Conservation (phyloP, 2,113 vertebrate species). For the Pica pica region DNA sequence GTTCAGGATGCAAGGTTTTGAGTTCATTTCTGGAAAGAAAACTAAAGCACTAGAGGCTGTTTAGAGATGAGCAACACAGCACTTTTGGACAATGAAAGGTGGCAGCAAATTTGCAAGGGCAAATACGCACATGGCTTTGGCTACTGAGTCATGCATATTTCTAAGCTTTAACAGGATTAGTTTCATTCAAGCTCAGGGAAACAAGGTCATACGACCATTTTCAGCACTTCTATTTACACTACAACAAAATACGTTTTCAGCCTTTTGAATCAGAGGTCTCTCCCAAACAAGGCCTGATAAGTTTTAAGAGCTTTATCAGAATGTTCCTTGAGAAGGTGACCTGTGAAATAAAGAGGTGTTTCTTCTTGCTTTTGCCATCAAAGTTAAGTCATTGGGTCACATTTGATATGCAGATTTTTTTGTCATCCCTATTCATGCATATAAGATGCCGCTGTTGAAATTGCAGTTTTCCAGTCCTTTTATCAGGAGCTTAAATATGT, state of each 20-base stretch:
- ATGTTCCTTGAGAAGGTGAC: neutral
- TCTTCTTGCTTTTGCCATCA: neutral
- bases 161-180: slow-evolving; percentile 39
- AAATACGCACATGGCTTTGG: neutral
- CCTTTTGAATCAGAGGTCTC: neutral
- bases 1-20: neutral
- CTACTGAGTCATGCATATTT: slow-evolving; percentile 49
- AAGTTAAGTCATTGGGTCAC: neutral
- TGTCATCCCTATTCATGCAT: neutral
- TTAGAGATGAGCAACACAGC: neutral
- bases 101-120: neutral
- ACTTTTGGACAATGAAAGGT: neutral
- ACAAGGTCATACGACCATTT: neutral
- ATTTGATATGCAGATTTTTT: neutral
- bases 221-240: neutral
- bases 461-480: neutral
- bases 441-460: neutral
- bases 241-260: neutral
- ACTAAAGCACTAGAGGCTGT: neutral
- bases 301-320: neutral
- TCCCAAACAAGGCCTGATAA: neutral
- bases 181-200: neutral
- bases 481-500: neutral
- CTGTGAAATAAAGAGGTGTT: neutral
- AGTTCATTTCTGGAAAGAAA: slow-evolving; percentile 9